Conservation (phyloP, 92 coral and sea anemone species). For the Siderastrea radians region DNA sequence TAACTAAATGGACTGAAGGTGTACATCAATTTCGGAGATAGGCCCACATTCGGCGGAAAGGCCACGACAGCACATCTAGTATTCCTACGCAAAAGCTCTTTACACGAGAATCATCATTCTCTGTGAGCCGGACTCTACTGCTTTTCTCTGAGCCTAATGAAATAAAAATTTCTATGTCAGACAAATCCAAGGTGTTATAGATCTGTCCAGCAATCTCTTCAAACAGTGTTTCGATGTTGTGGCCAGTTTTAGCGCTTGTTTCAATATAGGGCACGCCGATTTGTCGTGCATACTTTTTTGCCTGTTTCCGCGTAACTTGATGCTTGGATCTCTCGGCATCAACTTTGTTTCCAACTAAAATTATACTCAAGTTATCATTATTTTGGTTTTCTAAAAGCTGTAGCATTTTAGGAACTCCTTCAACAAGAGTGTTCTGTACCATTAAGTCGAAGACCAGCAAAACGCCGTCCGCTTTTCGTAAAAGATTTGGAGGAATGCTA, state of each 20-base stretch:
- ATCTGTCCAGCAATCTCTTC: neutral
- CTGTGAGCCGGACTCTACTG: too few species aligned
- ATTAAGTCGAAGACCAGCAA: conserved; percentile 2
- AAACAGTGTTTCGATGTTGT: neutral
- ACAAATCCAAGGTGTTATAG: conserved; percentile 6
- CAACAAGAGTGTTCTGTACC: neutral
- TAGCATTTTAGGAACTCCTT: neutral
- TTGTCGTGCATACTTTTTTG: neutral
- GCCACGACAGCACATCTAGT: too few species aligned
- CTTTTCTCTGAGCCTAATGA: too few species aligned
- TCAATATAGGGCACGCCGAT: neutral
- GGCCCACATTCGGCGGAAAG: too few species aligned
- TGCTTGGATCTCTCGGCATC: neutral
- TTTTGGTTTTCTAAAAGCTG: neutral
- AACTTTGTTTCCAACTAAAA: conserved; percentile 14
- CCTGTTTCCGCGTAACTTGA: neutral
- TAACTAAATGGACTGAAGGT: too few species aligned
- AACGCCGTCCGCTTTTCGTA: neutral
- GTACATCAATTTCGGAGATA: too few species aligned
- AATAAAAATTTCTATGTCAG: neutral
- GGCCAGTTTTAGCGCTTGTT: neutral
- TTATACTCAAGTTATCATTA: neutral
- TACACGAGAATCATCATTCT: too few species aligned
- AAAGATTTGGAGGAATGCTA: neutral
- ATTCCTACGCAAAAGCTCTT: too few species aligned